Conservation (phyloP, 2,797 vertebrate species). For the Tragelaphus oryx region DNA sequence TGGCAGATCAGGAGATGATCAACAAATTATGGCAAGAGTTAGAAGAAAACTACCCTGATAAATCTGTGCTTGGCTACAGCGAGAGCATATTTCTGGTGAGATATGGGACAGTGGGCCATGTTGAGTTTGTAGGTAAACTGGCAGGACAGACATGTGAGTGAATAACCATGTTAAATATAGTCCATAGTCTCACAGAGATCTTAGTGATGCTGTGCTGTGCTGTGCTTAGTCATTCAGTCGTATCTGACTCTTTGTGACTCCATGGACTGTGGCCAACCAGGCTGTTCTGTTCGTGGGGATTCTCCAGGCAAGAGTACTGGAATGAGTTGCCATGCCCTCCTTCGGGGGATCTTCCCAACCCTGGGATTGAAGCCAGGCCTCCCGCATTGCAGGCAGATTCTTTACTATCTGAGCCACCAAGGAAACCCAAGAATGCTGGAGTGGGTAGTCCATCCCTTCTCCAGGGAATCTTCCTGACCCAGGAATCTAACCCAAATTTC, state of each 20-base stretch:
- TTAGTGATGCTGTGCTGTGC: neutral
- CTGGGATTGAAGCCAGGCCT: neutral
- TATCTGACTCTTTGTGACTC: neutral
- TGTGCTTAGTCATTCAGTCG: fast-evolving
- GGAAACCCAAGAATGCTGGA: neutral
- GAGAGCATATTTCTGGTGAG: neutral
- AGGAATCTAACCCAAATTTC: fast-evolving
- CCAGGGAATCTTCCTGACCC: neutral
- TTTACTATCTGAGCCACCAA: neutral
- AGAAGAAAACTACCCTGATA: neutral
- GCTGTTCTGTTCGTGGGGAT: neutral
- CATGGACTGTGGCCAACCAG: neutral
- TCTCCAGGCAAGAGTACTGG: neutral
- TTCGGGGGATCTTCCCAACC: neutral
- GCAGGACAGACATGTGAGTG: neutral
- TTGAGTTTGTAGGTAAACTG: neutral
- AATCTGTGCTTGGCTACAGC: neutral
- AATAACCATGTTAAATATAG: neutral
- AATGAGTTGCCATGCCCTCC: neutral
- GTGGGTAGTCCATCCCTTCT: neutral
- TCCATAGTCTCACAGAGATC: neutral
- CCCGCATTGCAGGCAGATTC: neutral
- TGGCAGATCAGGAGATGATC: no score
- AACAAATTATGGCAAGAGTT: neutral
- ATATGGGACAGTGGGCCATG: neutral